phyloP scores from a whole-genome alignment of 2,113 vertebrate species.

The Eudyptes chrysolophus region DNA sequence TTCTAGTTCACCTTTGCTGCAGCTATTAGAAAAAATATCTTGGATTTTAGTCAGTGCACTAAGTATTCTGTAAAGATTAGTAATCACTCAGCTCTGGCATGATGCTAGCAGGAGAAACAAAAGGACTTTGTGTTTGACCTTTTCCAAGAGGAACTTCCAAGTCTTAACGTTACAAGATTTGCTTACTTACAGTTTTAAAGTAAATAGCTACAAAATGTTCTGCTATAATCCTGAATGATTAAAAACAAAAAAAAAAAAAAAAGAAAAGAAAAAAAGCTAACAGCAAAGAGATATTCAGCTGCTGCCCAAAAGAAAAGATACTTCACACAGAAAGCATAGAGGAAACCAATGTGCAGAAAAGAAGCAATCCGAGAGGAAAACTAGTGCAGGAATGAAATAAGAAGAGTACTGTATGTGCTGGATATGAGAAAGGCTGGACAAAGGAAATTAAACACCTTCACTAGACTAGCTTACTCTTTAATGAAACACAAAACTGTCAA shows the following conservation, averaged over 20 bases:
- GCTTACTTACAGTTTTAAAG: not conserved
- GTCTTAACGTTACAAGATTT: not conserved
- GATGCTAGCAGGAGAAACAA: not conserved
- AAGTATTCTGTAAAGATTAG: not conserved
- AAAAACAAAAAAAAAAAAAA: not conserved
- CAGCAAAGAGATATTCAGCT: not conserved
- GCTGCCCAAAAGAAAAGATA: not conserved
- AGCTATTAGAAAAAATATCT: not conserved
- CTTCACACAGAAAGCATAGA: not conserved
- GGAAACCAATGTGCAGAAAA: slow-evolving; percentile 20
- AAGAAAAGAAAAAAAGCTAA: not conserved
- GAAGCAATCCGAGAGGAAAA: not conserved
- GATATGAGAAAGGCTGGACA: not conserved
- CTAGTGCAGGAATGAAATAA: not conserved
- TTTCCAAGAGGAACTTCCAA: not conserved
- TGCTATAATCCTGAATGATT: not conserved
- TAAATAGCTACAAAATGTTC: not conserved
- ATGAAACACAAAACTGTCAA: slow-evolving; percentile 21
- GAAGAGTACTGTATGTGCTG: not conserved
- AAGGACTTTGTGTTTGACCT: not conserved
- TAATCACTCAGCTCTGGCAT: not conserved
- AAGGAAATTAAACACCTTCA: slow-evolving; percentile 49
- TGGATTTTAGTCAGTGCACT: not conserved
- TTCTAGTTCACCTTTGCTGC: not conserved
- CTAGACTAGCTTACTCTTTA: not conserved